These are phyloP conservation scores for Falco cherrug DNA, from an alignment of 2,797 vertebrate genomes.

Conservation along the genomic window DNA sequence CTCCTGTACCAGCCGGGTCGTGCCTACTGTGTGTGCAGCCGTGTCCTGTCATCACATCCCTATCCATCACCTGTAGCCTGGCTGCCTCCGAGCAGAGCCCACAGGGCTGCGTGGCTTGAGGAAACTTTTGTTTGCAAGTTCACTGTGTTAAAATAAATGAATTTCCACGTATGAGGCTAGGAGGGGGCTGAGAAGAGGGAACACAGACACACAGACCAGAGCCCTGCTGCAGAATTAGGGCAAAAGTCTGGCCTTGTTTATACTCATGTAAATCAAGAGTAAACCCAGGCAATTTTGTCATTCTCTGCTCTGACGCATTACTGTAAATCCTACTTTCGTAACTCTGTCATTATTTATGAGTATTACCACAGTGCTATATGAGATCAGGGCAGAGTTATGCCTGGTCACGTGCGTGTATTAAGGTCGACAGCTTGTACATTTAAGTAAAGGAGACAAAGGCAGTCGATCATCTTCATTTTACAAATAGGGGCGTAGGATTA, in stretches of 20 bases:
- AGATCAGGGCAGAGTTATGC: conserved; percentile 49
- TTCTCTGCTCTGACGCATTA: conserved; percentile 25
- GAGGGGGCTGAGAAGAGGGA: neutral
- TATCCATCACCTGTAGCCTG: neutral
- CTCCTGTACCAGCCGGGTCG: rapidly evolving
- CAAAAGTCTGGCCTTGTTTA: conserved; percentile 60
- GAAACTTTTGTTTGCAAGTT: neutral
- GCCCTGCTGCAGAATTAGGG: neutral
- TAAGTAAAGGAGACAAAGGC: conserved; percentile 56
- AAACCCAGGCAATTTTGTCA: conserved; percentile 44
- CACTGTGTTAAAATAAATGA: conserved; percentile 23
- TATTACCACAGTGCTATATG: neutral
- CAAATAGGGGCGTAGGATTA: conserved; percentile 57
- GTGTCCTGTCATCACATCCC: neutral
- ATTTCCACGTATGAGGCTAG: neutral
- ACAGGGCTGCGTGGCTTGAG: rapidly evolving
- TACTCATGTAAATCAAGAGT: conserved; percentile 45
- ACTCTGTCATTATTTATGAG: conserved; percentile 56
- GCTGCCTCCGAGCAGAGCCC: neutral
- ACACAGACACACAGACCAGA: neutral
- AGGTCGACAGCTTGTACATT: conserved; percentile 11
- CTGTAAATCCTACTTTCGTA: conserved; percentile 63
- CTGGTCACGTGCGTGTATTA: neutral
- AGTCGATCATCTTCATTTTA: conserved; percentile 62
- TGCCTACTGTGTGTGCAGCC: neutral